Evolutionary conservation across 1,140 invertebrate species (phyloP), one percentile per base, ranked within the genome.

Genomic region (Zelostemma sp.): DNA sequence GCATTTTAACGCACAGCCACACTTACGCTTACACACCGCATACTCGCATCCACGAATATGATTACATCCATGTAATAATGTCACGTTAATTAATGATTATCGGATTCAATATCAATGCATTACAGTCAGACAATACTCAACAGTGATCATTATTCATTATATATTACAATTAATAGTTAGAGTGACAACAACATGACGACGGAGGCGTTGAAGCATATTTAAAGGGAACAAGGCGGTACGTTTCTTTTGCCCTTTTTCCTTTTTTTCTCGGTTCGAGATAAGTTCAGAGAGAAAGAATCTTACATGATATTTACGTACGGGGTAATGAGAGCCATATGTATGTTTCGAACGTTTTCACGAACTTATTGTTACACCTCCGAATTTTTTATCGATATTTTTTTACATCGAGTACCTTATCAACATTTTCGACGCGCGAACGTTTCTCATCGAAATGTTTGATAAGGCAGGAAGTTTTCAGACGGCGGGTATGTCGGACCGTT

Each of bases 51-150:
- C 62, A 83, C 77, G 74, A 82, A 80, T 82, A 83, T 80, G 74
- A 78, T 78, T 85, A 84, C 78, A 82, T 83, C 77, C 81, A 84
- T 76, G 78, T 72, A 84, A 77, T 82, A 80, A 81, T 83, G 73
- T 82, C 81, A 81, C 79, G 77, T 81, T 82, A 84, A 83, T 85
- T 85, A 84, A 85, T 86, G 84, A 86, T 86, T 86, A 85, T 85
- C 82, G 82, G 81, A 84, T 85, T 84, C 78, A 83, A 84, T 85
- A 84, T 85, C 79, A 85, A 84, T 86, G 84, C 84, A 84, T 84
- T 86, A 86, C 83, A 85, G 84, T 85, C 83, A 86, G 83, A 86
- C 83, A 86, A 85, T 86, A 85, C 84, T 85, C 79, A 85, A 86
- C 83, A 86, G 78, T 85, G 81, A 86, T 85, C 81, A 80, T 84